These are phyloP conservation scores for Pica pica DNA, from an alignment of 2,113 vertebrate genomes.

Conservation along the genomic window DNA sequence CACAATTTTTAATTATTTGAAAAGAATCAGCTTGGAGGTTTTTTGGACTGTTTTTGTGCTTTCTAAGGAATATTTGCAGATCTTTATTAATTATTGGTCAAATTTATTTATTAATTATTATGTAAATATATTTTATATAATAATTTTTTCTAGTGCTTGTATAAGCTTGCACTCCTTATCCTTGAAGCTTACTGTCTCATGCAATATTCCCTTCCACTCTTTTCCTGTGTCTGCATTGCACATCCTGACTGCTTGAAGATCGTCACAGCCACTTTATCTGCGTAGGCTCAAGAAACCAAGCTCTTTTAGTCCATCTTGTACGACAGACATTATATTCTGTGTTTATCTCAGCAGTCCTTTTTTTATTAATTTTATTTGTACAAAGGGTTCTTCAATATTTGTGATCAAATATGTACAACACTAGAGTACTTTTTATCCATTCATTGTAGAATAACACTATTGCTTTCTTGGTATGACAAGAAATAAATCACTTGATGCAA, in stretches of 20 bases:
- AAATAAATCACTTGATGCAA: background rate
- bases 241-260: background rate
- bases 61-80: background rate
- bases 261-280: background rate
- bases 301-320: background rate
- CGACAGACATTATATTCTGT: background rate
- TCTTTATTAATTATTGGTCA: background rate
- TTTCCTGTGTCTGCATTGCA: background rate
- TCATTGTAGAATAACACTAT: background rate
- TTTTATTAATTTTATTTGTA: background rate
- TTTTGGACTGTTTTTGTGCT: background rate
- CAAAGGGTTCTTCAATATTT: background rate
- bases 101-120: background rate
- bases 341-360: background rate
- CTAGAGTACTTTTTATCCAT: background rate
- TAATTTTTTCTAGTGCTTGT: background rate
- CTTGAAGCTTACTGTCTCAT: background rate
- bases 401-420: background rate
- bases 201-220: background rate
- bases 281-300: background rate
- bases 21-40: accelerated
- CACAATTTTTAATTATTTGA: background rate
- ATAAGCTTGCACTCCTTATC: background rate
- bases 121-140: background rate
- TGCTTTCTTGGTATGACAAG: background rate